Conservation (phyloP, 2,113 vertebrate genomes). For the Gnathochromis pfefferi region DNA sequence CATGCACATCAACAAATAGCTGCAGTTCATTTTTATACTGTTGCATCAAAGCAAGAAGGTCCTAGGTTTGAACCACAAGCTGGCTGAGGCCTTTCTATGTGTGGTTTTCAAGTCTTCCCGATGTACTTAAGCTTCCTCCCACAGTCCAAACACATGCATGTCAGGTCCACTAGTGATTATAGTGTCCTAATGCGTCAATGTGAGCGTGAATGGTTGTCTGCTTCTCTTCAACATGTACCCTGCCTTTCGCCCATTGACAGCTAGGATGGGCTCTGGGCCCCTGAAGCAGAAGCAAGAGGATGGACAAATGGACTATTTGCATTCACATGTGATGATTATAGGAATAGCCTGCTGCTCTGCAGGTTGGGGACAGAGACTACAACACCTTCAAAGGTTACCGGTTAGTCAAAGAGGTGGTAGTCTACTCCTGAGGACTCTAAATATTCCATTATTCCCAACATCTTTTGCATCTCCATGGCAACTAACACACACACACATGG, state of each 20-base stretch:
- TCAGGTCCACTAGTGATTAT: background rate
- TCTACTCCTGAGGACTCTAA: background rate
- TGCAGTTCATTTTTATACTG: background rate
- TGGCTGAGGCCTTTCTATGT: background rate
- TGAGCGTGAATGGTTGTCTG: background rate
- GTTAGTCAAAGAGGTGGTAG: background rate
- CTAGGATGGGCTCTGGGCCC: background rate
- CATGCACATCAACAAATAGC: background rate
- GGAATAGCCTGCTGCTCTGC: background rate
- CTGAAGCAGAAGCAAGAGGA: background rate
- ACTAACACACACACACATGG: constrained; percentile 17
- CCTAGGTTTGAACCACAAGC: background rate
- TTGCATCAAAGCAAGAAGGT: background rate
- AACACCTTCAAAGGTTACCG: constrained; percentile 12
- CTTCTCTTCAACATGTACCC: background rate
- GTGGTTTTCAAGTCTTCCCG: background rate
- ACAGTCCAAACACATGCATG: background rate
- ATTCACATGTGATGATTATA: background rate
- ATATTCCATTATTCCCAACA: constrained; percentile 24
- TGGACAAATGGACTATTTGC: background rate
- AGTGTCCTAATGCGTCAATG: background rate
- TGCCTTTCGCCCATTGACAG: background rate
- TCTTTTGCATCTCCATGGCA: constrained; percentile 46
- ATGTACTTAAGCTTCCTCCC: background rate
- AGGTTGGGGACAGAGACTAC: background rate